Evolutionary conservation across 2,888 invertebrate genomes (phyloP).

Genomic region (Aphodius sticticus): DNA sequence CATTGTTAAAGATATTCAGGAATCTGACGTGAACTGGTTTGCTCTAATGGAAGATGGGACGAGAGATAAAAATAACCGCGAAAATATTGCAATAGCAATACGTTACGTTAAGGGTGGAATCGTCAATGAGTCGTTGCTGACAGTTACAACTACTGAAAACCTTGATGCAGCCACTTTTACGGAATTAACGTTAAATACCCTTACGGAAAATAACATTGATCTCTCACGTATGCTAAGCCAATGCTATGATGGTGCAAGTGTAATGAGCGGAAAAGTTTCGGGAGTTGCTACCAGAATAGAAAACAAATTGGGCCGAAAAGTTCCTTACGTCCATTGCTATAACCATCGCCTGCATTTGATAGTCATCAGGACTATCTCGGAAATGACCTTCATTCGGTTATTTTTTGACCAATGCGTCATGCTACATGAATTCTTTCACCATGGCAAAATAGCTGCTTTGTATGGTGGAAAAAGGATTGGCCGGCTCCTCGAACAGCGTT

Average conservation of each 20-base stretch:
- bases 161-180: constrained; percentile 32
- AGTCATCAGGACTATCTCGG: constrained; percentile 26
- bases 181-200: constrained; percentile 28
- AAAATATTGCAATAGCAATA: constrained; percentile 34
- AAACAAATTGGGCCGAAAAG: constrained; percentile 30
- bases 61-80: constrained; percentile 34
- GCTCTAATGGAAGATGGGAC: constrained; percentile 34
- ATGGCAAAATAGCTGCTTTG: constrained; percentile 22
- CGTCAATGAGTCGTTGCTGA: constrained; percentile 10
- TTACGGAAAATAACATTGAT: constrained; percentile 32
- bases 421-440: constrained; percentile 31
- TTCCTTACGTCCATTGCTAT: constrained; percentile 18
- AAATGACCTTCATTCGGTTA: constrained; percentile 27
- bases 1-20: constrained; percentile 30
- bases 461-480: constrained; percentile 33
- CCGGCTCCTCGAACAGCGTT: constrained; percentile 33
- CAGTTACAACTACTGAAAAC: constrained; percentile 13
- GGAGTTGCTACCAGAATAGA: constrained; percentile 25
- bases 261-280: constrained; percentile 22
- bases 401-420: constrained; percentile 33
- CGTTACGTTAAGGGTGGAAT: constrained; percentile 32
- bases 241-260: constrained; percentile 34
- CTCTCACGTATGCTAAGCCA: constrained; percentile 30
- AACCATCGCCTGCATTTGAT: constrained; percentile 8
- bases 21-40: constrained; percentile 32